Evolutionary conservation across 2,888 invertebrate species (phyloP).

Genomic region (Heliconius aoede): DNA sequence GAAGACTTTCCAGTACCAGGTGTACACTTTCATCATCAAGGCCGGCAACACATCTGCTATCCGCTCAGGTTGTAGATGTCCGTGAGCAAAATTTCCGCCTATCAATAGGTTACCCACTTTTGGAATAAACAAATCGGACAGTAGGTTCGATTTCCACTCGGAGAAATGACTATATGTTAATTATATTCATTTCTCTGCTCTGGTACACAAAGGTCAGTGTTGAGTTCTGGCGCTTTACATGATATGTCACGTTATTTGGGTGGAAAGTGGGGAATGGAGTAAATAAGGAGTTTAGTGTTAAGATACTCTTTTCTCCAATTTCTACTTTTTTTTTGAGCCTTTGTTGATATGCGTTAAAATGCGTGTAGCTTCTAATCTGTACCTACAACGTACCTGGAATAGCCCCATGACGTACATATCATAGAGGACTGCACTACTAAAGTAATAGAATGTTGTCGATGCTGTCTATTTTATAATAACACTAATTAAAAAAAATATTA

Average conservation of each 20-base stretch:
- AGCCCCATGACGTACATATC: constrained; percentile 31
- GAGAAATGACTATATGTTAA: too few relatives aligned
- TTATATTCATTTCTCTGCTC: too few relatives aligned
- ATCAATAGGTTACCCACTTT: too few relatives aligned
- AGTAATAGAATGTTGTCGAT: not conserved
- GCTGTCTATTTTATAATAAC: constrained; percentile 42
- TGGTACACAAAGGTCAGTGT: too few relatives aligned
- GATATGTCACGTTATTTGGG: not conserved
- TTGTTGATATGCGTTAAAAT: not conserved
- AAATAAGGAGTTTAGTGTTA: not conserved
- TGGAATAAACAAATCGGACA: too few relatives aligned
- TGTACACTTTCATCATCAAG: too few relatives aligned
- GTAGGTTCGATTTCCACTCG: too few relatives aligned
- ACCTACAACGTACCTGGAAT: constrained; percentile 33
- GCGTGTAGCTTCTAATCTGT: not conserved
- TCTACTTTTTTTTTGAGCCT: not conserved
- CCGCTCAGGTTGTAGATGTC: too few relatives aligned
- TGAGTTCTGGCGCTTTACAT: not conserved
- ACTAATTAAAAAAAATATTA: constrained; percentile 32
- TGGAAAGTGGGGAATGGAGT: not conserved
- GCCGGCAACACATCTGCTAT: too few relatives aligned
- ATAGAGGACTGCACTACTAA: constrained; percentile 21
- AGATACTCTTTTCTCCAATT: too few relatives aligned
- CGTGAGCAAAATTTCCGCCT: too few relatives aligned
- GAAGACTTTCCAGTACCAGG: too few relatives aligned